Evolutionary conservation across 1,140 invertebrate genomes (phyloP).

Genomic region (Zaprionus kolodkinae): DNA sequence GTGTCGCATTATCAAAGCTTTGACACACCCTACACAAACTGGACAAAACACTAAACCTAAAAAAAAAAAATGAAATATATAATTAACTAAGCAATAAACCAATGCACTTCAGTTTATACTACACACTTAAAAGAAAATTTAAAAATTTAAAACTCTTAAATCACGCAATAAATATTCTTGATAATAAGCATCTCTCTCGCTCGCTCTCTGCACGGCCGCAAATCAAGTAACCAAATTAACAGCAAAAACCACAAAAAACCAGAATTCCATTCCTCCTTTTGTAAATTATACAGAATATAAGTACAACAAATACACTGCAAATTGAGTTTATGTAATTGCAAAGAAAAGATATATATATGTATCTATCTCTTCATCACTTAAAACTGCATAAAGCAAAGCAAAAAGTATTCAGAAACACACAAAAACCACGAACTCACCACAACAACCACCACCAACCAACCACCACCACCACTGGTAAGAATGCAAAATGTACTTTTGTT

Average conservation of each 20-base stretch:
- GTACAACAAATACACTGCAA: constrained; percentile 44
- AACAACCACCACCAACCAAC: constrained; percentile 22
- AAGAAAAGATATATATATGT: constrained; percentile 36
- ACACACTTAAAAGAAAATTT: background rate
- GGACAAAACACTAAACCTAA: constrained; percentile 49
- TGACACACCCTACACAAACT: constrained; percentile 82
- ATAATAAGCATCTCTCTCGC: constrained; percentile 5
- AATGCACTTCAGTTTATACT: constrained; percentile 30
- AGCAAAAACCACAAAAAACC: constrained; percentile 24
- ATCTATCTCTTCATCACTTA: background rate
- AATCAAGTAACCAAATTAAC: constrained; percentile 19
- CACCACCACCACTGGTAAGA: constrained; percentile 67
- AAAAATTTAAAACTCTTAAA: background rate
- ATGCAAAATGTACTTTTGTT: constrained; percentile 71
- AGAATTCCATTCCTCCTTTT: constrained; percentile 30
- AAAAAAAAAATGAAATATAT: constrained; percentile 3
- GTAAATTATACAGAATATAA: constrained; percentile 65
- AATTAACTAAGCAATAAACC: constrained; percentile 24
- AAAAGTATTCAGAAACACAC: constrained; percentile 35
- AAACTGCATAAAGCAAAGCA: constrained; percentile 34
- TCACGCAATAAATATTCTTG: constrained; percentile 1
- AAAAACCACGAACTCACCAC: constrained; percentile 53
- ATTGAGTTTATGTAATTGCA: constrained; percentile 58
- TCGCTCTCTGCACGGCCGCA: constrained; percentile 37
- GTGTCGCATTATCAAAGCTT: constrained; percentile 84